These are phyloP conservation scores for Drosophila bunnanda DNA, from an alignment of 2,888 invertebrate species.

Conservation along the genomic window DNA sequence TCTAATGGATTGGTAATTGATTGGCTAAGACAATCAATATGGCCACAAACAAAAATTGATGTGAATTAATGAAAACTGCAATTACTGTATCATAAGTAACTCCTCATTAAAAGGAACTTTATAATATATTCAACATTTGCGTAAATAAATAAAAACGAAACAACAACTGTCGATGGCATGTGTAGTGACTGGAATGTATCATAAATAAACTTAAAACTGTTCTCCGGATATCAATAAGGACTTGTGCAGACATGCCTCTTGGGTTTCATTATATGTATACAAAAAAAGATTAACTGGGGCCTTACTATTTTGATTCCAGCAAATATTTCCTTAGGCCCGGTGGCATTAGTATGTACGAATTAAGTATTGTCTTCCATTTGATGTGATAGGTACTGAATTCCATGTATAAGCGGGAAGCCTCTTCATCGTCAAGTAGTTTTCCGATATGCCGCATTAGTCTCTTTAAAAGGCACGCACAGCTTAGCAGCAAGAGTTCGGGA, in stretches of 20 bases:
- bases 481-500: slow-evolving; percentile 27
- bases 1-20: no score
- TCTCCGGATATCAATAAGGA: not conserved
- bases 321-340: slow-evolving; percentile 24
- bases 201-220: slow-evolving; percentile 2
- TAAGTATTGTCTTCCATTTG: slow-evolving; percentile 48
- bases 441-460: slow-evolving; percentile 22
- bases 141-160: slow-evolving; percentile 7
- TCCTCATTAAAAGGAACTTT: not conserved
- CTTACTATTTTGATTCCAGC: not conserved
- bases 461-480: slow-evolving; percentile 24
- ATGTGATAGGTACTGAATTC: slow-evolving; percentile 36
- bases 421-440: slow-evolving; percentile 18
- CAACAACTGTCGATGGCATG: slow-evolving; percentile 1
- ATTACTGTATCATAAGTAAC: not conserved
- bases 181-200: slow-evolving; percentile 10
- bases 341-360: slow-evolving; percentile 33
- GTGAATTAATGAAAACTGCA: not conserved
- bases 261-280: not conserved
- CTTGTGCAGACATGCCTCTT: not conserved
- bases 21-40: no score
- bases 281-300: not conserved
- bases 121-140: slow-evolving; percentile 5
- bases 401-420: slow-evolving; percentile 15
- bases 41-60: no score